Evolutionary conservation across 1,140 invertebrate genomes (phyloP).

Genomic region (Metaphire vulgaris): DNA sequence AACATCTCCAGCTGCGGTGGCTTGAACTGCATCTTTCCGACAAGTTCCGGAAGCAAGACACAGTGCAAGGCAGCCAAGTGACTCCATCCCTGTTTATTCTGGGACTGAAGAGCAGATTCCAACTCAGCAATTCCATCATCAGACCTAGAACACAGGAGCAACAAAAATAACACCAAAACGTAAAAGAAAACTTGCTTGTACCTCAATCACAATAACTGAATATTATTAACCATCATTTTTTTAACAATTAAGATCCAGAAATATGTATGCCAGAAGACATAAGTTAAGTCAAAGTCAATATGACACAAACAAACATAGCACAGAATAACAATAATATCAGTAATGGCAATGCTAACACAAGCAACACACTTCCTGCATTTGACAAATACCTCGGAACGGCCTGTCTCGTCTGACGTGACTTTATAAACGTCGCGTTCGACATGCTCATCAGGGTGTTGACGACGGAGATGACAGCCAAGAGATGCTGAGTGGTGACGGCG

Average conservation of each 20-base stretch:
- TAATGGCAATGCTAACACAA: too few relatives aligned
- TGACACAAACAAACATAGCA: too few relatives aligned
- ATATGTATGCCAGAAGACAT: too few relatives aligned
- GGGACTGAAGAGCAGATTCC: conserved; percentile 61
- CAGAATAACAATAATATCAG: too few relatives aligned
- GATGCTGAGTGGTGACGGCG: conserved; percentile 88
- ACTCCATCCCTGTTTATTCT: conserved; percentile 95
- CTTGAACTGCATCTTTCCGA: conserved; percentile 73
- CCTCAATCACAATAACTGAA: too few relatives aligned
- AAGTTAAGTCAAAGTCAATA: too few relatives aligned
- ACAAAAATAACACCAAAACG: conserved; percentile 7
- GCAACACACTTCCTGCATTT: too few relatives aligned
- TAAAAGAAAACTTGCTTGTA: too few relatives aligned
- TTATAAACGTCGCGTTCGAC: conserved; percentile 83
- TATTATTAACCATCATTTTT: too few relatives aligned
- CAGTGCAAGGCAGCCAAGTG: conserved; percentile 90
- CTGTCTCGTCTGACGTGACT: not conserved
- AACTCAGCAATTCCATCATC: conserved; percentile 50
- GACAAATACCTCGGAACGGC: too few relatives aligned
- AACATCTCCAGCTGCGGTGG: conserved; percentile 92
- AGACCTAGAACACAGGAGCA: conserved; percentile 30
- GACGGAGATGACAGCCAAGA: conserved; percentile 84
- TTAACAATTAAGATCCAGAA: too few relatives aligned
- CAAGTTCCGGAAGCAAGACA: conserved; percentile 78
- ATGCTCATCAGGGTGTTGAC: conserved; percentile 97